These are phyloP conservation scores for Craseonycteris thonglongyai DNA, from an alignment of 2,113 vertebrate genomes.

Conservation along the genomic window DNA sequence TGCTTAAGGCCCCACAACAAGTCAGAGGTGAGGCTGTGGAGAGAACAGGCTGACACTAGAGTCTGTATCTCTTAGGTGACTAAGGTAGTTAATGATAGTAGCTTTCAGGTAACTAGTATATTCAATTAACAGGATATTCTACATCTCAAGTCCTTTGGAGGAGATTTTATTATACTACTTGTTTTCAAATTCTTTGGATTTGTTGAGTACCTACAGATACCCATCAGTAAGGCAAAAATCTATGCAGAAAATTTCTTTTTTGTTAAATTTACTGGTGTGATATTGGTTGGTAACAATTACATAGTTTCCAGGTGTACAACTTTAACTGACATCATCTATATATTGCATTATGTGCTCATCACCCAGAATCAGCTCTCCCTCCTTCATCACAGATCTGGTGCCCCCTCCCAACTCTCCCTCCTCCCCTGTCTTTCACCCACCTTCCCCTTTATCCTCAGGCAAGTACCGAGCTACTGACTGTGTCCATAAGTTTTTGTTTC, in stretches of 20 bases:
- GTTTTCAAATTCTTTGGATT: not conserved
- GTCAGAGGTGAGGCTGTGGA: not conserved
- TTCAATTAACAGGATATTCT: not conserved
- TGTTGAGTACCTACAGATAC: not conserved
- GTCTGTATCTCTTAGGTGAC: not conserved
- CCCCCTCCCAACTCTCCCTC: too few relatives aligned
- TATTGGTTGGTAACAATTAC: too few relatives aligned
- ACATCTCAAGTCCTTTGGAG: not conserved
- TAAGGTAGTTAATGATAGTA: not conserved
- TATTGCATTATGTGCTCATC: too few relatives aligned
- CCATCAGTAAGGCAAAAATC: not conserved
- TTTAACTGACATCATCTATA: too few relatives aligned
- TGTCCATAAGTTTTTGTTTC: too few relatives aligned
- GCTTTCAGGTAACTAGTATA: not conserved
- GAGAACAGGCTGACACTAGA: not conserved
- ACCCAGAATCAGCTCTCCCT: too few relatives aligned
- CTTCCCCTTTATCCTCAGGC: too few relatives aligned
- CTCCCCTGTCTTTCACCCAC: too few relatives aligned
- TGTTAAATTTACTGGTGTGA: too few relatives aligned
- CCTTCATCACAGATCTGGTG: too few relatives aligned
- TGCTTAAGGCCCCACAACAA: not conserved
- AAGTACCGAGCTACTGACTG: too few relatives aligned
- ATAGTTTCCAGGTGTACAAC: too few relatives aligned
- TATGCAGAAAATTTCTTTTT: not conserved
- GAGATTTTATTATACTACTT: not conserved